phyloP scores from a whole-genome alignment of 2,888 invertebrate species.

The Spisula solida region DNA sequence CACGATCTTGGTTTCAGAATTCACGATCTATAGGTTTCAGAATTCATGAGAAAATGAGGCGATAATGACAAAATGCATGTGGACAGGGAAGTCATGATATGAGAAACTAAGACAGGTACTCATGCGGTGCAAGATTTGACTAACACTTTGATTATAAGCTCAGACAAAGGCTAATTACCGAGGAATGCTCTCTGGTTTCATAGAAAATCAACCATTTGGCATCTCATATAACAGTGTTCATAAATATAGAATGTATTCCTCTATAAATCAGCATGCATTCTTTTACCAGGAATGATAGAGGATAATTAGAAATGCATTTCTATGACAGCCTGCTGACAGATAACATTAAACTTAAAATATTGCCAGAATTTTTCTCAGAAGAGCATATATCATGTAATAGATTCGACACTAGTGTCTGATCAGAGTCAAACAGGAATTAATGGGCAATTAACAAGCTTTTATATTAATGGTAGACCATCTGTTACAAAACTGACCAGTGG shows the following conservation, averaged over 20 bases:
- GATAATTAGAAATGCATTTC: slow-evolving; percentile 6
- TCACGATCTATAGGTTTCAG: not conserved
- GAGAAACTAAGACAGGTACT: not conserved
- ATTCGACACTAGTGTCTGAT: not conserved
- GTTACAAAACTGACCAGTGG: slow-evolving; percentile 17
- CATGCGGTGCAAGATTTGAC: not conserved
- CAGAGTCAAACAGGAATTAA: not conserved
- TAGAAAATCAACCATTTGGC: not conserved
- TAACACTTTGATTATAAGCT: not conserved
- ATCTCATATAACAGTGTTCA: slow-evolving; percentile 1
- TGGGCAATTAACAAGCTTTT: slow-evolving; percentile 3
- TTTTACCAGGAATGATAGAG: not conserved
- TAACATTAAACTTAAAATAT: slow-evolving; percentile 11
- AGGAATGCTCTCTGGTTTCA: not conserved
- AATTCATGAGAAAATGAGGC: not conserved
- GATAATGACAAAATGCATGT: not conserved
- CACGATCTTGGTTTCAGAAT: not conserved
- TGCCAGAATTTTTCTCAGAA: not conserved
- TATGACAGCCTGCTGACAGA: slow-evolving; percentile 20
- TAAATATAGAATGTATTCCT: slow-evolving; percentile 25
- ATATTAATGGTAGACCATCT: slow-evolving; percentile 14
- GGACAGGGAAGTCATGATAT: not conserved
- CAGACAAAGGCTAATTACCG: slow-evolving; percentile 10
- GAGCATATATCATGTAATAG: slow-evolving; percentile 13
- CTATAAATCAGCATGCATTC: slow-evolving; percentile 18